Base-by-base conservation (phyloP, 1,140 invertebrate species). In the Theocolax elegans region DNA sequence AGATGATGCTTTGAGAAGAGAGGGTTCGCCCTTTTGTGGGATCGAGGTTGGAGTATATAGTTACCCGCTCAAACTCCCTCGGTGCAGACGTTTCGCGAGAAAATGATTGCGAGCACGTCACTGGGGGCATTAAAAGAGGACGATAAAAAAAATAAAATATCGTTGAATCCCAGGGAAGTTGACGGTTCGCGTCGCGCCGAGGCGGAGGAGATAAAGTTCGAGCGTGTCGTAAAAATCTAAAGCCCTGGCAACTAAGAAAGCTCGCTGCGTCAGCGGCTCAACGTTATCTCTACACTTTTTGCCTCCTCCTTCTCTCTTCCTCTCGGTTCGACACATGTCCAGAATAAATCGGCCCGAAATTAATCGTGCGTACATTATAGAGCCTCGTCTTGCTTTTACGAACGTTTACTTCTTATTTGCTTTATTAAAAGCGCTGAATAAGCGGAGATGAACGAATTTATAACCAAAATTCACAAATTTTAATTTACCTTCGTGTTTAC, bases 201-300 rank as follows among this genome's bases (percentile, higher is more conserved):
- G 1, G n/a, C 15, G 2, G 7, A 1, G 35, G 15, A 46, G 58
- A 60, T 60, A 60, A 60, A 60, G 58, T 60, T 60, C 21, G 40
- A 60, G 58, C 38, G 58, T 15, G 29, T 60, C 58, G 58, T 60
- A 60, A 60, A 60, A 60, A 60, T 60, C 58, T 44, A 60, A 60
- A 60, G 58, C 38, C n/a, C 23, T 31, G 51, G 27, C 58, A 46
- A 60, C 58, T 60, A 46, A 60, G 58, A 60, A 46, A 46, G 40
- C 38, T 44, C 58, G 58, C 58, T 60, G 58, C 40, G 40, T 60
- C 58, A 60, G 58, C 58, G 38, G 42, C 3, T n/a, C 49, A 8
- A 13, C 2, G 31, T 25, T 35, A n/a, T 53, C 49, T 27, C 49
- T 23, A 7, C 10, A 15, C 42, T 49, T 23, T 49, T 23, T 49